Base-by-base conservation (phyloP, 2,113 vertebrate genomes). In the Syngnathus scovelli region DNA sequence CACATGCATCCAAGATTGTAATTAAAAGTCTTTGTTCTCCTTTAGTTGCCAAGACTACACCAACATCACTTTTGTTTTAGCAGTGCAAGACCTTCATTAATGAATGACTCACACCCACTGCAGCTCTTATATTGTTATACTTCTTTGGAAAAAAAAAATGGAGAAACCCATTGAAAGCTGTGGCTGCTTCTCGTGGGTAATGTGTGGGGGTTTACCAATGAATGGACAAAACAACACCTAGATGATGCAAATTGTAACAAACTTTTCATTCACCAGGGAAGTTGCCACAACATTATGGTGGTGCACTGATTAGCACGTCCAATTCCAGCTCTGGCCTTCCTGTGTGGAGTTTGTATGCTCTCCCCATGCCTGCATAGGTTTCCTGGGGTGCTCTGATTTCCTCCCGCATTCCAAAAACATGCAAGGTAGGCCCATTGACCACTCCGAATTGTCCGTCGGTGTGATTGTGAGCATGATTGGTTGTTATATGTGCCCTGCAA, bases 41-140 rank as follows among this genome's bases (percentile, higher is more conserved):
- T 60, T 60, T 36, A 60, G 58, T 60, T 60, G 61, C 61, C 61
- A 62, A 44, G 41, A 23, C 41, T 19, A 60, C 36, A 60, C 58
- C 36, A 38, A 36, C 58, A 19, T 60, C 6, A n/a, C 18, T 49
- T 59, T 59, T 36, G 27, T 59, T 59, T 37, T 37, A 69, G 56
- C 54, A 63, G 65, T 21, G 15, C 66, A 33, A 43, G 52, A 66
- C n/a, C 58, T 55, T 68, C 36, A 36, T 62, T 46, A 41, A 37
- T 61, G 16, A 59, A 19, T 10, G 33, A 68, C 66, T 61, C 48
- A 67, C 64, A 60, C 69, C 33, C 55, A 62, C 13, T 15, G 10
- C 46, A 56, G 66, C 56, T 68, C 13, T 48, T 49, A 54, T 49
- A 18, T 54, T 72, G n/a, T 61, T 56, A 56, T 63, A 48, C 33